phyloP scores from a whole-genome alignment of 2,113 vertebrate species.

The Hyperoodon ampullatus region DNA sequence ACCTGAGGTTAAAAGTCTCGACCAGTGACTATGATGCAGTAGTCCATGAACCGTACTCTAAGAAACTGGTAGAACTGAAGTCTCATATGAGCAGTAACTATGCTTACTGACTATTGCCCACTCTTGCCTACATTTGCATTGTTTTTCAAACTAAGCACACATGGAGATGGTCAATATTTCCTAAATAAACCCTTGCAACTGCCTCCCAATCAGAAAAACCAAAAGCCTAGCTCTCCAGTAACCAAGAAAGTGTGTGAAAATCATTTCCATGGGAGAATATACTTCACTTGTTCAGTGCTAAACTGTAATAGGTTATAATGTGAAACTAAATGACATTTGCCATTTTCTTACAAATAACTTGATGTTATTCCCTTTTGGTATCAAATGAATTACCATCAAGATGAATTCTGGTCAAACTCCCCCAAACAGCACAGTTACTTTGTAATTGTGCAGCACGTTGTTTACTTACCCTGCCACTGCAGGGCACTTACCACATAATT shows the following conservation, averaged over 20 bases:
- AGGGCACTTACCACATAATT: slow-evolving; percentile 82
- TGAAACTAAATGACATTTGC: slow-evolving; percentile 45
- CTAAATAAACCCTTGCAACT: neutral
- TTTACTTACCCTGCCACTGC: slow-evolving; percentile 76
- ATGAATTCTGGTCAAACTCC: slow-evolving; percentile 50
- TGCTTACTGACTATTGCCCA: neutral
- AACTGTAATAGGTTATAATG: slow-evolving; percentile 26
- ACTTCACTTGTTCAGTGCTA: neutral
- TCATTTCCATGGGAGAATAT: slow-evolving; percentile 19
- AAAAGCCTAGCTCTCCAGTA: neutral
- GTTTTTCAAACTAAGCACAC: neutral
- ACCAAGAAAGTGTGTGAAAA: neutral
- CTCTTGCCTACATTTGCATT: neutral
- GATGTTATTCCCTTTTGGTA: neutral
- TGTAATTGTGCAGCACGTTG: slow-evolving; percentile 73
- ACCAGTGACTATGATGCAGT: neutral
- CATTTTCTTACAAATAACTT: slow-evolving; percentile 41
- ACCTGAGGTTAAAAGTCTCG: neutral
- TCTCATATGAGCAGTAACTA: neutral
- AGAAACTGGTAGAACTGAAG: neutral
- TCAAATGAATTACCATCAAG: slow-evolving; percentile 48
- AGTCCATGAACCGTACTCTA: neutral
- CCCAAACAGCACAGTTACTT: slow-evolving; percentile 23
- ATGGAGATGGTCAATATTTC: neutral
- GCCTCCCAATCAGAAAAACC: neutral